Evolutionary conservation across 2,797 vertebrate genomes (phyloP).

Genomic region (Enteromius argenteus): DNA sequence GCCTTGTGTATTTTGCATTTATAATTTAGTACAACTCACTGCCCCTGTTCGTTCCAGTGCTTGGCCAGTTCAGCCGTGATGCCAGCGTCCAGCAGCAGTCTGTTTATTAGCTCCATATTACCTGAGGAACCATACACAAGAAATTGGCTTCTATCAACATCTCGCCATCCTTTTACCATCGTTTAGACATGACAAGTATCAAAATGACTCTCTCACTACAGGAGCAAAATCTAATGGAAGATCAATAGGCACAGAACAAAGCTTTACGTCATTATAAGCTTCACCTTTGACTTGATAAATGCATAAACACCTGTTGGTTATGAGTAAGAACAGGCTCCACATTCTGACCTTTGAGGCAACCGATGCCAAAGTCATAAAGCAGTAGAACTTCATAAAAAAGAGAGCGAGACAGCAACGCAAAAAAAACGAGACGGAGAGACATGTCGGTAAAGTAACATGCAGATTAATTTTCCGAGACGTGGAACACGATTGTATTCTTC

Average conservation of each 20-base stretch:
- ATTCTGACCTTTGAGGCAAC: conserved; percentile 46
- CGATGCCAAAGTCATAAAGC: conserved; percentile 40
- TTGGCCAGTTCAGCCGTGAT: conserved; percentile 89
- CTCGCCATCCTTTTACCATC: neutral
- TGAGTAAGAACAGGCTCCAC: conserved; percentile 41
- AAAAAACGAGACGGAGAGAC: neutral
- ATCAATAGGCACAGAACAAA: conserved; percentile 12
- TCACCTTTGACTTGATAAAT: conserved; percentile 35
- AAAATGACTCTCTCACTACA: conserved; percentile 23
- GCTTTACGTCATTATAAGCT: neutral
- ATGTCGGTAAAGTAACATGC: conserved; percentile 45
- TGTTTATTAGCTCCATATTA: conserved; percentile 81
- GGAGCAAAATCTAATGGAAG: conserved; percentile 23
- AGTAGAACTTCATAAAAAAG: conserved; percentile 55
- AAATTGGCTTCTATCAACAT: neutral
- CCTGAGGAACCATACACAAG: conserved; percentile 61
- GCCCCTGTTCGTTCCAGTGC: conserved; percentile 83
- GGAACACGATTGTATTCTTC: conserved; percentile 70
- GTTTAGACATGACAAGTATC: neutral
- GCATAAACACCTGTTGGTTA: conserved; percentile 37
- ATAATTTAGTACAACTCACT: conserved; percentile 78
- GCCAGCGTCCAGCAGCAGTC: conserved; percentile 91
- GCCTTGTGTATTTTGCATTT: neutral
- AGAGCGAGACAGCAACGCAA: neutral
- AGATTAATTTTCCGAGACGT: conserved; percentile 64